phyloP scores from a whole-genome alignment of 2,888 invertebrate genomes.

The Trimorus sp. region DNA sequence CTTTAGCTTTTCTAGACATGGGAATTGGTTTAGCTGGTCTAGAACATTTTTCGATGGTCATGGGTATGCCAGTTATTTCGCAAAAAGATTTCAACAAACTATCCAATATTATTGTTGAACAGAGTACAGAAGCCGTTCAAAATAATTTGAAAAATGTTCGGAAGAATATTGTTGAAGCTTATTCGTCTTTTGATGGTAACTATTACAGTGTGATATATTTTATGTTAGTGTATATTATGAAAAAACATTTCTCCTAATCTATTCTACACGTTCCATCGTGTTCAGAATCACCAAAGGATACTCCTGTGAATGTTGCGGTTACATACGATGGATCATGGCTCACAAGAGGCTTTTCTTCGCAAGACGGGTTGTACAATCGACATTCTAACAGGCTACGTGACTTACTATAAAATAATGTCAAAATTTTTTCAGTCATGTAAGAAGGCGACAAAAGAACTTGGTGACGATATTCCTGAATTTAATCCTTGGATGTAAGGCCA shows the following conservation, averaged over 20 bases:
- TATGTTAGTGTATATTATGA: no score
- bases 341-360: background rate
- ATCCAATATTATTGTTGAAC: background rate
- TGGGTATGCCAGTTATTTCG: slow-evolving; percentile 7
- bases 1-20: slow-evolving; percentile 7
- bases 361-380: slow-evolving; percentile 8
- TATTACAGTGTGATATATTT: no score
- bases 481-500: slow-evolving; percentile 22
- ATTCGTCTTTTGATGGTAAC: no score
- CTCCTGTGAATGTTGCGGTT: slow-evolving; percentile 6
- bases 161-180: no score
- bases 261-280: no score
- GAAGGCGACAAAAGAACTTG: background rate
- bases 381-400: background rate
- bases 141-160: no score
- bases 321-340: slow-evolving; percentile 27
- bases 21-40: slow-evolving; percentile 13
- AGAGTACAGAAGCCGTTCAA: no score
- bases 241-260: no score
- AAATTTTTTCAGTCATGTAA: background rate
- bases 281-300: background rate
- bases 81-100: background rate
- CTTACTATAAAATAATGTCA: background rate
- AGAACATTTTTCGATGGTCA: slow-evolving; percentile 10
- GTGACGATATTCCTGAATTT: slow-evolving; percentile 20